Evolutionary conservation across 2,113 vertebrate species (phyloP).

Genomic region (Hassar affinis): DNA sequence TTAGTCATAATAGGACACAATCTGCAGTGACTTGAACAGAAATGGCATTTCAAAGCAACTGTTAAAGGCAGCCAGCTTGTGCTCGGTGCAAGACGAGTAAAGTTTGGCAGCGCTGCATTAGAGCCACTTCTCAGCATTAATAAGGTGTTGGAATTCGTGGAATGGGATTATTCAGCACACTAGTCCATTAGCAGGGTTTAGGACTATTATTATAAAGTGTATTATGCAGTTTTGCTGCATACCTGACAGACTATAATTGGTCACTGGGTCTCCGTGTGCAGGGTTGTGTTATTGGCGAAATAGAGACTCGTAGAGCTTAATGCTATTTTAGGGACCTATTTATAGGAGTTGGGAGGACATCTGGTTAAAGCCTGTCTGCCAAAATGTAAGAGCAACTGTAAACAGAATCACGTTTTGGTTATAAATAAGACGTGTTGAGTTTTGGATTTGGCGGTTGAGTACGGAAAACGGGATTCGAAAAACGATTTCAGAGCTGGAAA

Average conservation of each 20-base stretch:
- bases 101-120: background rate
- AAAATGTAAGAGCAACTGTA: slow-evolving; percentile 5
- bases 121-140: background rate
- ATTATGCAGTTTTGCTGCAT: background rate
- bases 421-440: background rate
- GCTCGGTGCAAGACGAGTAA: too few species aligned
- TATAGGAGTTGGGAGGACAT: slow-evolving; percentile 8
- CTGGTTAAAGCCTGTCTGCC: background rate
- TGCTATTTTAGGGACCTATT: background rate
- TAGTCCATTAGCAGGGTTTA: background rate
- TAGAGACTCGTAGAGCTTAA: background rate
- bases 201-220: too few species aligned
- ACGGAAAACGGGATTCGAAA: too few species aligned
- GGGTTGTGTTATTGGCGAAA: background rate
- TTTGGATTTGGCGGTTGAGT: background rate
- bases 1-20: slow-evolving; percentile 42
- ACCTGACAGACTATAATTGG: background rate
- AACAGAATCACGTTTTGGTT: background rate
- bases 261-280: background rate
- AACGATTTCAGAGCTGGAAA: too few species aligned
- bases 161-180: background rate
- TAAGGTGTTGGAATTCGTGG: background rate
- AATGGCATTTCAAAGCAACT: background rate
- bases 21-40: background rate
- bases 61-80: background rate